Evolutionary conservation across 1,140 invertebrate species (phyloP).

Genomic region (Mamestra configurata): DNA sequence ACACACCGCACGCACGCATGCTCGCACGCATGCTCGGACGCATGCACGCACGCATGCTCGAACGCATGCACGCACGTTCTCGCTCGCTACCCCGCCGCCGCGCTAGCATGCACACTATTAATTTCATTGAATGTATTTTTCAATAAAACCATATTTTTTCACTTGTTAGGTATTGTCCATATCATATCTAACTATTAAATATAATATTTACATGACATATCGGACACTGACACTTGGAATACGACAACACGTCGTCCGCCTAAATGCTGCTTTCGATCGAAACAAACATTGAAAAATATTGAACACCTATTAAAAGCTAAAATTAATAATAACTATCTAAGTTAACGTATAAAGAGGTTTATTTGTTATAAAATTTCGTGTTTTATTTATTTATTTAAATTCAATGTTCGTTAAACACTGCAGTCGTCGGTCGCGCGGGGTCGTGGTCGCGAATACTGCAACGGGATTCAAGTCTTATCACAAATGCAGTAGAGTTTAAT

Average conservation of each 20-base stretch:
- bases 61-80: too few relatives aligned
- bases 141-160: slow-evolving; percentile 84
- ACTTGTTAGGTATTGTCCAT: slow-evolving; percentile 88
- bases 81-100: slow-evolving; percentile 48
- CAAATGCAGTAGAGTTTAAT: slow-evolving; percentile 71
- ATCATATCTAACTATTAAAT: slow-evolving; percentile 81
- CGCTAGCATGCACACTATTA: slow-evolving; percentile 68
- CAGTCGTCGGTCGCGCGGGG: slow-evolving; percentile 59
- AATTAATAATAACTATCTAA: slow-evolving; percentile 85
- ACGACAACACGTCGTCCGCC: slow-evolving; percentile 51
- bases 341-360: slow-evolving; percentile 78
- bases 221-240: slow-evolving; percentile 52
- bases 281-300: slow-evolving; percentile 78
- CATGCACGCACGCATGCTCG: too few relatives aligned
- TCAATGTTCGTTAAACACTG: slow-evolving; percentile 57
- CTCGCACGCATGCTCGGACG: too few relatives aligned
- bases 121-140: slow-evolving; percentile 86
- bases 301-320: slow-evolving; percentile 86
- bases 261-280: slow-evolving; percentile 72
- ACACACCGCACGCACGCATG: slow-evolving; percentile 4
- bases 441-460: slow-evolving; percentile 63
- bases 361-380: slow-evolving; percentile 64
- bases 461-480: slow-evolving; percentile 71
- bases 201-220: slow-evolving; percentile 79
- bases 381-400: slow-evolving; percentile 39